Conservation (phyloP, 1,140 invertebrate genomes). For the Drosophila carrolli region DNA sequence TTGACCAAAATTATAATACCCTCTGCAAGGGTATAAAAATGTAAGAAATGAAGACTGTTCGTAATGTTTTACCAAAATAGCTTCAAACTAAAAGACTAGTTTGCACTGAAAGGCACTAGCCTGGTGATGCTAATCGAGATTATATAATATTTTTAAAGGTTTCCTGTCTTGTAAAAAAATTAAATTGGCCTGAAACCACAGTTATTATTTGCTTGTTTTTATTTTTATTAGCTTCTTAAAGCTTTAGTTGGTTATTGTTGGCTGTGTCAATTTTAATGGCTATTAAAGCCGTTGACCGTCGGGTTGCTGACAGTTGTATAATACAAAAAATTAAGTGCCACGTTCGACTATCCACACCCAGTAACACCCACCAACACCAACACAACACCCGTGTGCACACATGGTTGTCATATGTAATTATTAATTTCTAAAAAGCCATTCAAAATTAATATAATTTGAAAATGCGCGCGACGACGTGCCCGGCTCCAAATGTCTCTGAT, state of each 20-base stretch:
- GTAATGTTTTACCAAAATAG: too few relatives aligned
- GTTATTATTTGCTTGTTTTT: neutral
- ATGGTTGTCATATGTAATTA: conserved; percentile 72
- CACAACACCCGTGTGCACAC: conserved; percentile 2
- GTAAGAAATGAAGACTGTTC: too few relatives aligned
- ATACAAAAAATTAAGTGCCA: conserved; percentile 75
- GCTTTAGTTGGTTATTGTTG: neutral
- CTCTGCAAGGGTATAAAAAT: too few relatives aligned
- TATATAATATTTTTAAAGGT: too few relatives aligned
- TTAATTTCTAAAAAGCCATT: conserved; percentile 82
- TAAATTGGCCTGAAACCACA: too few relatives aligned
- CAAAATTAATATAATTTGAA: conserved; percentile 80
- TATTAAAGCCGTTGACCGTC: conserved; percentile 38
- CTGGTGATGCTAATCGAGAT: too few relatives aligned
- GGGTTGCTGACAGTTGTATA: conserved; percentile 36
- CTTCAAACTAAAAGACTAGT: too few relatives aligned
- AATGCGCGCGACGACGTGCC: conserved; percentile 66
- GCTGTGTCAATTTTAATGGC: conserved; percentile 23
- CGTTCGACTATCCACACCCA: conserved; percentile 39
- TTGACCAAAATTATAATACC: too few relatives aligned
- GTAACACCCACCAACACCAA: conserved; percentile 4
- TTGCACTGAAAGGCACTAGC: too few relatives aligned
- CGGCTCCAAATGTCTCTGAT: conserved; percentile 32
- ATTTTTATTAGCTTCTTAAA: neutral
- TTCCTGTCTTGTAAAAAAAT: too few relatives aligned